A percentile compares a stretch with the other conserved stretches of the same genome.
phyloP scores from a whole-genome alignment of 2,797 vertebrate genomes.

The Clarias pachynema region DNA sequence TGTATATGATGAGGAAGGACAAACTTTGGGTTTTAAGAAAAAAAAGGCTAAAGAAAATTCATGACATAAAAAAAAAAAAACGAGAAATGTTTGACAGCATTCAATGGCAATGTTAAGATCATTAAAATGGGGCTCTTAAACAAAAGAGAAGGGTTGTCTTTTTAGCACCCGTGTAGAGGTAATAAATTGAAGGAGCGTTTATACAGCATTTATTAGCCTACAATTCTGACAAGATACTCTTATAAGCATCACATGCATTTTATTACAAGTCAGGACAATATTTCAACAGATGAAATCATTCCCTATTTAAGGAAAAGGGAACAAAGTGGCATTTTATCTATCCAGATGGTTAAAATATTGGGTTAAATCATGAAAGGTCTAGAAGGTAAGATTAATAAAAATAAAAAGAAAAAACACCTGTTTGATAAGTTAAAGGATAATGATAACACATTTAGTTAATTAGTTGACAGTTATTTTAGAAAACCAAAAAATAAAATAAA shows the following conservation, averaged over 20 bases:
- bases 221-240: not conserved
- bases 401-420: not conserved
- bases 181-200: constrained; percentile 5
- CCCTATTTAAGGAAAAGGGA: not conserved
- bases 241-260: not conserved
- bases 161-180: not conserved
- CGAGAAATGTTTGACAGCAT: too few relatives aligned
- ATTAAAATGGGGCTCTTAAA: not conserved
- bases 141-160: not conserved
- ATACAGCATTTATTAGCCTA: constrained; percentile 10
- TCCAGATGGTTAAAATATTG: not conserved
- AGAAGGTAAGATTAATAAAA: not conserved
- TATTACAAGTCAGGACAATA: not conserved
- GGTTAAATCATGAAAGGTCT: not conserved
- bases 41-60: not conserved
- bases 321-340: not conserved
- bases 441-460: not conserved
- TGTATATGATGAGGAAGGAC: not conserved
- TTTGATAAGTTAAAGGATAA: constrained; percentile 6
- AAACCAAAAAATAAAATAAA: not conserved
- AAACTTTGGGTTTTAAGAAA: not conserved
- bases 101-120: not conserved
- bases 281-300: not conserved
- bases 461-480: not conserved
- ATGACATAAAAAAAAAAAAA: not conserved